A percentile compares a stretch with the other conserved stretches of the same genome.
phyloP scores from a whole-genome alignment of 2,113 vertebrate species.

The Sarotherodon lohbergeri region DNA sequence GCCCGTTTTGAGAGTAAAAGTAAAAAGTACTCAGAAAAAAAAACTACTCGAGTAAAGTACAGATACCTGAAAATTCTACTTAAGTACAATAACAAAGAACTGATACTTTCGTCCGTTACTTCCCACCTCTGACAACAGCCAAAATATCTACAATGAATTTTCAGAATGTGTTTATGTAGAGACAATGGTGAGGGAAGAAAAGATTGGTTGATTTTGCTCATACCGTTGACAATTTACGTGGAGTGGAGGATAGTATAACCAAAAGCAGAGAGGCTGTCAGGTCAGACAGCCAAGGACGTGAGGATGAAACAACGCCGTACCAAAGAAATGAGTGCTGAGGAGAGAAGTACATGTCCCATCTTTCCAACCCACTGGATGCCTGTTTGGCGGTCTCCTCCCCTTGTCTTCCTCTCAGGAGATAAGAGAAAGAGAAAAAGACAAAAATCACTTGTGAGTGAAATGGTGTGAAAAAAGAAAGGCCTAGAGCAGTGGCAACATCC shows the following conservation, averaged over 20 bases:
- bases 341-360: not conserved
- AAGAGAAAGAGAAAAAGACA: not conserved
- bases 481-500: slow-evolving; percentile 37
- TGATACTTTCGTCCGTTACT: not conserved
- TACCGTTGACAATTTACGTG: not conserved
- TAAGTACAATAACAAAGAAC: not conserved
- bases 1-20: not conserved
- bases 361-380: not conserved
- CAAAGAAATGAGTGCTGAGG: not conserved
- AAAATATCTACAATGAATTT: slow-evolving; percentile 11
- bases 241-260: not conserved
- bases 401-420: slow-evolving; percentile 10
- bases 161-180: not conserved
- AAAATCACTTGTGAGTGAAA: slow-evolving; percentile 57
- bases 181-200: not conserved
- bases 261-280: not conserved
- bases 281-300: slow-evolving; percentile 9
- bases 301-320: not conserved
- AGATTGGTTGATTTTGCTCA: slow-evolving; percentile 9
- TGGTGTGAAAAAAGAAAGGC: slow-evolving; percentile 48
- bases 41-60: not conserved
- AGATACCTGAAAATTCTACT: not conserved
- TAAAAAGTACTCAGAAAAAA: not conserved
- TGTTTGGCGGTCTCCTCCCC: not conserved
- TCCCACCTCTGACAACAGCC: not conserved